Conservation (phyloP, 2,888 invertebrate genomes). For the Lasius platythorax region DNA sequence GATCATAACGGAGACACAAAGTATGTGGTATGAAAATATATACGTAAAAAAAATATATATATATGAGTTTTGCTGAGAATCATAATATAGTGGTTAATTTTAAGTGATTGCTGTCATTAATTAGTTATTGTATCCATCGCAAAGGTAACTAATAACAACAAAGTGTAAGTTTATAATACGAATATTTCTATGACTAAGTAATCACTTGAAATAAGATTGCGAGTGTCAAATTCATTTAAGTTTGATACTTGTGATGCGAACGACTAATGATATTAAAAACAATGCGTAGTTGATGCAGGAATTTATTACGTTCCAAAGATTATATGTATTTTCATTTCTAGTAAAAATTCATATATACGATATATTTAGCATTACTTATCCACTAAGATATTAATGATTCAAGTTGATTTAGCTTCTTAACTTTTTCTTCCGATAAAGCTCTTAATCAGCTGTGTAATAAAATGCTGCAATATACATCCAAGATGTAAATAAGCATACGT, state of each 20-base stretch:
- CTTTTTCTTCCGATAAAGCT: conserved; percentile 57
- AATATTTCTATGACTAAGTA: conserved; percentile 42
- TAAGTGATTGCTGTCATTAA: conserved; percentile 56
- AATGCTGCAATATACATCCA: conserved; percentile 35
- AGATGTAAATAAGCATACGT: conserved; percentile 17
- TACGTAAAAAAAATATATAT: conserved; percentile 34
- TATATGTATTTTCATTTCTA: background rate
- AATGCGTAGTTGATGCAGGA: conserved; percentile 3
- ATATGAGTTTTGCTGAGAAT: conserved; percentile 30
- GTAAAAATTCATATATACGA: background rate
- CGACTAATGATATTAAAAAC: conserved; percentile 4
- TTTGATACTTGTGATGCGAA: conserved; percentile 20
- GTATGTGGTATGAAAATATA: conserved; percentile 40
- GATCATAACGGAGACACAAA: conserved; percentile 53
- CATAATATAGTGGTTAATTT: conserved; percentile 53
- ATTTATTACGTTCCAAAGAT: conserved; percentile 17
- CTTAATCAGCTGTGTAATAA: conserved; percentile 44
- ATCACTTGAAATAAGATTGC: conserved; percentile 52
- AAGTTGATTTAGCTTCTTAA: conserved; percentile 34
- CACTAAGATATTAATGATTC: conserved; percentile 19
- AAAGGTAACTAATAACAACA: background rate
- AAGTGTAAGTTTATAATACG: conserved; percentile 29
- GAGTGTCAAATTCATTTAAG: conserved; percentile 8
- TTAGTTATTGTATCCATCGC: background rate
- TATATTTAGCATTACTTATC: conserved; percentile 4